Percentiles rank a stretch among this genome's conserved stretches.
Evolutionary conservation across 2,888 invertebrate genomes (phyloP).

Genomic region (Raillietiella orientalis): DNA sequence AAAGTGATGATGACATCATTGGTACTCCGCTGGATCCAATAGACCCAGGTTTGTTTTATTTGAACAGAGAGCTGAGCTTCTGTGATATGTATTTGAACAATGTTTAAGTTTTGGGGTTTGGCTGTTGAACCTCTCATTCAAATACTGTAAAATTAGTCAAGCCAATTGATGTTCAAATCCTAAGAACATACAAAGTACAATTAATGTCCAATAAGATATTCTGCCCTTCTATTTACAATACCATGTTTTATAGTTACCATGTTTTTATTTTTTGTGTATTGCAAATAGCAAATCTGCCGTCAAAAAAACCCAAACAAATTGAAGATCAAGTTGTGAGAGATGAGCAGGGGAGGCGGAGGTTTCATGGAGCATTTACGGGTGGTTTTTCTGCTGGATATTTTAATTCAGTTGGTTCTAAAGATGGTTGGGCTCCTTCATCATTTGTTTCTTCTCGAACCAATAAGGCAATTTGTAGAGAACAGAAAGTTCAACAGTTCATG

Average conservation of each 20-base stretch:
- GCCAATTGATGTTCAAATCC: too few relatives aligned
- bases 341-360: slow-evolving; percentile 53
- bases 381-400: slow-evolving; percentile 92
- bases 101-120: too few relatives aligned
- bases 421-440: slow-evolving; percentile 70
- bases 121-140: too few relatives aligned
- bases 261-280: too few relatives aligned
- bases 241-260: too few relatives aligned
- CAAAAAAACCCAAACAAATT: slow-evolving; percentile 39
- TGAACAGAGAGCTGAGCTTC: slow-evolving; percentile 2
- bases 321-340: slow-evolving; percentile 65
- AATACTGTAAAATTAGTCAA: slow-evolving; percentile 2
- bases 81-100: slow-evolving; percentile 2
- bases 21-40: slow-evolving; percentile 48
- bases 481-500: slow-evolving; percentile 80
- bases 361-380: slow-evolving; percentile 97
- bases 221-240: too few relatives aligned
- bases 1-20: slow-evolving; percentile 30
- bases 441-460: slow-evolving; percentile 62
- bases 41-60: slow-evolving; percentile 31
- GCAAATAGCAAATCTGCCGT: slow-evolving; percentile 32
- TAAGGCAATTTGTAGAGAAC: slow-evolving; percentile 21
- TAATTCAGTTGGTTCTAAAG: slow-evolving; percentile 78
- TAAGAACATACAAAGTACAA: too few relatives aligned
- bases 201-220: too few relatives aligned